These are phyloP conservation scores for Drosophila ustulata DNA, from an alignment of 2,888 invertebrate genomes.

Conservation along the genomic window DNA sequence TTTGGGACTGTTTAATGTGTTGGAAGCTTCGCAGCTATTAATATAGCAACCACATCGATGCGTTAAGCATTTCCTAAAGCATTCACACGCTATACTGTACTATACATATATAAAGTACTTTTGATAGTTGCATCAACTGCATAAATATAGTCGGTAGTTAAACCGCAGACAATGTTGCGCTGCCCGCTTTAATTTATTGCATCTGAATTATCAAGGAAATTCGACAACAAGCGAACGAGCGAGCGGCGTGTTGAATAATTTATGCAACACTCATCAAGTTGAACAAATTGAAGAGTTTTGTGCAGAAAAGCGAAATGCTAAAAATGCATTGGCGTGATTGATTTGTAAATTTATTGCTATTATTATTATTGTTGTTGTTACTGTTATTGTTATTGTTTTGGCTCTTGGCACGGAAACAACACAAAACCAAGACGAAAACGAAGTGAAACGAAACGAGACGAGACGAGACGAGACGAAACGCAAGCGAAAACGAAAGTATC, in stretches of 20 bases:
- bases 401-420: constrained; percentile 56
- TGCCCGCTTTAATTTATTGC: constrained; percentile 8
- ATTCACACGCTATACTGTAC: too few species aligned
- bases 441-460: constrained; percentile 16
- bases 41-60: not conserved
- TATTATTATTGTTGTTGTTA: constrained; percentile 27
- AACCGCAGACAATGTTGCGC: constrained; percentile 6
- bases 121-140: constrained; percentile 1
- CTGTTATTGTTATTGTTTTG: constrained; percentile 37
- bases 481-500: constrained; percentile 46
- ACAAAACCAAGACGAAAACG: constrained; percentile 17
- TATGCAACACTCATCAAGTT: constrained; percentile 45
- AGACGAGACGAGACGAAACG: constrained; percentile 16
- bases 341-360: constrained; percentile 31
- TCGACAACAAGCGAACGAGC: constrained; percentile 11
- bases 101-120: not conserved
- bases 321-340: constrained; percentile 55
- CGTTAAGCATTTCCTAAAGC: not conserved
- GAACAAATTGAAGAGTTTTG: constrained; percentile 55
- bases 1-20: too few species aligned
- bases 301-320: constrained; percentile 34
- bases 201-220: constrained; percentile 25
- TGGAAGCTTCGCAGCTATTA: not conserved
- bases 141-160: not conserved
- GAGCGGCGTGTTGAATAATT: constrained; percentile 31